These are phyloP conservation scores for Dromococcyx pavoninus DNA, from an alignment of 2,797 vertebrate genomes.

Conservation along the genomic window DNA sequence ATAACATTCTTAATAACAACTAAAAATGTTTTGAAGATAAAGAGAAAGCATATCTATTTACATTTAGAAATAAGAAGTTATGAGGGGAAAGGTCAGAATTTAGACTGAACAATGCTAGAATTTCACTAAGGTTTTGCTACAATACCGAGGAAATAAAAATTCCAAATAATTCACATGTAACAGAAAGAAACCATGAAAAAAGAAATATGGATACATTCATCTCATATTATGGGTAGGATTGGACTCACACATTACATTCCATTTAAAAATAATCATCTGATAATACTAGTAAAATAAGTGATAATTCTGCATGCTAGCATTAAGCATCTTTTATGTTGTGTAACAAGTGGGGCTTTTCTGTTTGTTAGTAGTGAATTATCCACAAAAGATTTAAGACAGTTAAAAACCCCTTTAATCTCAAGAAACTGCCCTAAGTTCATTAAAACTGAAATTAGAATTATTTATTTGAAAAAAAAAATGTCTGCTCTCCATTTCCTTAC, in stretches of 20 bases:
- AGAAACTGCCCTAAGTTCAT: neutral
- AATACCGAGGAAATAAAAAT: neutral
- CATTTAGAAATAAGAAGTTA: neutral
- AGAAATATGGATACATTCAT: neutral
- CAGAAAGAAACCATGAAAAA: neutral
- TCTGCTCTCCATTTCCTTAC: constrained; percentile 65
- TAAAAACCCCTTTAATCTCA: neutral
- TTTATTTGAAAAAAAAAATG: neutral
- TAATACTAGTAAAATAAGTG: neutral
- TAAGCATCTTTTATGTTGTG: neutral
- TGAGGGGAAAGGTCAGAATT: neutral
- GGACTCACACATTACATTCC: neutral
- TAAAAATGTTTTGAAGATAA: neutral
- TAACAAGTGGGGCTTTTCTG: neutral
- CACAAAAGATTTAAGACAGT: neutral
- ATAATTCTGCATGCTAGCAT: neutral
- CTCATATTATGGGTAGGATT: neutral
- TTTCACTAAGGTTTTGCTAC: neutral
- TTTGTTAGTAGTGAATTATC: neutral
- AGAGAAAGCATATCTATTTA: neutral
- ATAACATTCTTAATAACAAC: neutral
- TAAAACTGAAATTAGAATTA: neutral
- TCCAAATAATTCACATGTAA: neutral
- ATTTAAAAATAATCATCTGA: neutral
- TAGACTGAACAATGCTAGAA: neutral